phyloP scores from a whole-genome alignment of 1,140 invertebrate species.

The Bombus breviceps region DNA sequence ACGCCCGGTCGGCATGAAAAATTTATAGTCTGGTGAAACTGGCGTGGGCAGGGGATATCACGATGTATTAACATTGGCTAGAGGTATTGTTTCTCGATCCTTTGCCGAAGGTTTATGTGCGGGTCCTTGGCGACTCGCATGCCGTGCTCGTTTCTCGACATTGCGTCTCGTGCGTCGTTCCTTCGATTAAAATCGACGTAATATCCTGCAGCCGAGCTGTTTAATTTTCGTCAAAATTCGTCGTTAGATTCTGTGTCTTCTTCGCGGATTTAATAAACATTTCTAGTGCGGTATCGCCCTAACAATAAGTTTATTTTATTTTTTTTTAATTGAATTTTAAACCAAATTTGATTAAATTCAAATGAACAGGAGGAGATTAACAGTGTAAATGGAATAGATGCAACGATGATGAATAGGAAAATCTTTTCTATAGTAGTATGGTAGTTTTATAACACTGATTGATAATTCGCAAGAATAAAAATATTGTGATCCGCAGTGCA shows the following conservation, averaged over 20 bases:
- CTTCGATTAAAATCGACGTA: constrained; percentile 18
- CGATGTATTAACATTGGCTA: neutral
- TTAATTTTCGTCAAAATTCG: neutral
- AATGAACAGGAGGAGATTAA: too few relatives aligned
- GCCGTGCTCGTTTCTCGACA: constrained; percentile 20
- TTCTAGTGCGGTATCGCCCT: too few relatives aligned
- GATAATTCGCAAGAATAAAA: too few relatives aligned
- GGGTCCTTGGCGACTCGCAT: constrained; percentile 21
- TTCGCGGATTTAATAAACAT: neutral
- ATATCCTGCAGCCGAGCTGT: neutral
- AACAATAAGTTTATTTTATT: too few relatives aligned
- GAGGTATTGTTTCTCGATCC: constrained; percentile 15
- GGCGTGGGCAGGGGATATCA: constrained; percentile 13
- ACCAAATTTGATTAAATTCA: too few relatives aligned
- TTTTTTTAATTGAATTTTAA: too few relatives aligned
- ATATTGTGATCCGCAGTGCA: too few relatives aligned
- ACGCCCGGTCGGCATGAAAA: neutral
- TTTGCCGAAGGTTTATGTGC: neutral
- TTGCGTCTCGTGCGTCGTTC: neutral
- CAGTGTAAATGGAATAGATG: too few relatives aligned
- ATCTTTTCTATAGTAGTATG: too few relatives aligned
- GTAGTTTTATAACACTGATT: too few relatives aligned
- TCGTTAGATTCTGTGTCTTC: too few relatives aligned
- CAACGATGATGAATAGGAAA: too few relatives aligned
- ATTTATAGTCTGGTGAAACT: constrained; percentile 12